Evolutionary conservation across 2,888 invertebrate species (phyloP), one percentile per base, ranked within the genome.

Genomic region (Choreutis nemorana): DNA sequence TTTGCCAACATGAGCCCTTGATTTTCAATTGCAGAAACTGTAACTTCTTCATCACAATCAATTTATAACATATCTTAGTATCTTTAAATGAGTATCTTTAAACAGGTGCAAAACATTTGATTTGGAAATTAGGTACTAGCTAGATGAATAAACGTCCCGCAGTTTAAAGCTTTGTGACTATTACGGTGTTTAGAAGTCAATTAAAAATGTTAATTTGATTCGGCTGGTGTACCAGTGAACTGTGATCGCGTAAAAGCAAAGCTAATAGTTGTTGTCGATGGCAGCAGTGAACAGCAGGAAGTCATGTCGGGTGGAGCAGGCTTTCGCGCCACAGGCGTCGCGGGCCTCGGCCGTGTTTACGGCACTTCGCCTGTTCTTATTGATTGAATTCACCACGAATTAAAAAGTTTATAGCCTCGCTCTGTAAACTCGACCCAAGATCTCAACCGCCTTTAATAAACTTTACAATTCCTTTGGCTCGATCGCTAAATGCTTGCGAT

Each of bases 111-210:
- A n/a, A n/a, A n/a, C n/a, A n/a, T n/a, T n/a, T n/a, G n/a, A n/a
- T n/a, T n/a, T n/a, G n/a, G n/a, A n/a, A n/a, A n/a, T n/a, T n/a
- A n/a, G n/a, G n/a, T n/a, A n/a, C n/a, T n/a, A n/a, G n/a, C n/a
- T n/a, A n/a, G n/a, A n/a, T n/a, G n/a, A n/a, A n/a, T n/a, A n/a
- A n/a, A n/a, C n/a, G n/a, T n/a, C n/a, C n/a, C n/a, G n/a, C n/a
- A n/a, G n/a, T n/a, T n/a, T n/a, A n/a, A n/a, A n/a, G n/a, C n/a
- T n/a, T n/a, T n/a, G n/a, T n/a, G n/a, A n/a, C n/a, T n/a, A n/a
- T n/a, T n/a, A n/a, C 54, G 51, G 65, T 66, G 66, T 73, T 73
- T 73, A 73, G 60, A 57, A 70, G 66, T 62, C 60, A 67, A 75
- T 72, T 66, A 67, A 58, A 56, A 55, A 60, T 62, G 2, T n/a